Percentiles rank a stretch among this genome's conserved stretches.
Evolutionary conservation across 2,113 vertebrate genomes (phyloP).

Genomic region (Telmatochromis sp.): DNA sequence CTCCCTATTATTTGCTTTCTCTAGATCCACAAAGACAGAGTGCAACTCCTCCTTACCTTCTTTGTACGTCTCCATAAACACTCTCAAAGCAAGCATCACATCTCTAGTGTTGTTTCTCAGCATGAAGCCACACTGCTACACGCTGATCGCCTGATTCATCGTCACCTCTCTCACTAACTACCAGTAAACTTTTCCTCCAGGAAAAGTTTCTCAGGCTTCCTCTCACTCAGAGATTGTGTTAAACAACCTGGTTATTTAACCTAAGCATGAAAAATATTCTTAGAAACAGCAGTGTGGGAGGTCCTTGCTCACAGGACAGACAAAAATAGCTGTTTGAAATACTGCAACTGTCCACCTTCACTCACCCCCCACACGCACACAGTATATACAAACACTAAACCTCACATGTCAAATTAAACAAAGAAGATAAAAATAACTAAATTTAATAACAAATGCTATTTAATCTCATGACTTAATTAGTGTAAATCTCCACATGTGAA

Average conservation of each 20-base stretch:
- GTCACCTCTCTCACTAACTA: not conserved
- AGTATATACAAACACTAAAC: not conserved
- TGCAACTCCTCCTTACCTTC: not conserved
- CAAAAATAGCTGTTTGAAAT: conserved; percentile 2
- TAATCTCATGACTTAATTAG: not conserved
- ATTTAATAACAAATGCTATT: not conserved
- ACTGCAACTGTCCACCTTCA: not conserved
- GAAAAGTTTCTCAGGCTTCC: not conserved
- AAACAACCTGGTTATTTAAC: not conserved
- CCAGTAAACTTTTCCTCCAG: not conserved
- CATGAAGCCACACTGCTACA: not conserved
- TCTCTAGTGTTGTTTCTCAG: accelerated
- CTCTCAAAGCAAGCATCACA: not conserved
- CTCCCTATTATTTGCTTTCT: not conserved
- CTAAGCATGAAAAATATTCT: not conserved
- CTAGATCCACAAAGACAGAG: not conserved
- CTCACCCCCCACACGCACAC: not conserved
- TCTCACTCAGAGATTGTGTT: not conserved
- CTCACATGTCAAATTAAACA: not conserved
- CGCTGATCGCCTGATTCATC: accelerated
- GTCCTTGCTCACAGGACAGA: not conserved
- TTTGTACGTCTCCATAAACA: not conserved
- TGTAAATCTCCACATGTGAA: not conserved
- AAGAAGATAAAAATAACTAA: not conserved
- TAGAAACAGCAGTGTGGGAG: not conserved